These are phyloP conservation scores for Elgaria multicarinata DNA, from an alignment of 2,113 vertebrate genomes.

Conservation along the genomic window DNA sequence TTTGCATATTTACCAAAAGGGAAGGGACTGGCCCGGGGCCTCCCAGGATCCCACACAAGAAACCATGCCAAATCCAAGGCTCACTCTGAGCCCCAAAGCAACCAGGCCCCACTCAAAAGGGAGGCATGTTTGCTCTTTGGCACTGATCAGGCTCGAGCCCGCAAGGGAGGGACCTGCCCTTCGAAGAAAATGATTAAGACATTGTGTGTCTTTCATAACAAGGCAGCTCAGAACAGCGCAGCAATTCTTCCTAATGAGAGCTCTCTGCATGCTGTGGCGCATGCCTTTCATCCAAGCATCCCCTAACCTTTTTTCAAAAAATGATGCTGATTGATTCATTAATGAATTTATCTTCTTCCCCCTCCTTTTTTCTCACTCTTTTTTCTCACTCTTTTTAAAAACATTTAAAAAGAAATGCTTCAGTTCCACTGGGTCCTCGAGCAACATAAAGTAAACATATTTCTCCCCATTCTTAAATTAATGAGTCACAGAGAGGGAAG, in stretches of 20 bases:
- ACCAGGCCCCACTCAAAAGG: background rate
- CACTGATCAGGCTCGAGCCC: conserved; percentile 15
- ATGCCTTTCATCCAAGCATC: conserved; percentile 32
- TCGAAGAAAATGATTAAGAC: conserved; percentile 33
- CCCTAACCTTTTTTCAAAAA: conserved; percentile 4
- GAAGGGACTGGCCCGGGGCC: background rate
- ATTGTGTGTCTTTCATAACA: conserved; percentile 19
- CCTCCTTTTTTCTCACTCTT: no score
- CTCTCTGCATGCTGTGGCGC: conserved; percentile 1
- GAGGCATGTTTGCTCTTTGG: conserved; percentile 25
- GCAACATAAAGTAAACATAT: background rate
- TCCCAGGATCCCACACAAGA: background rate
- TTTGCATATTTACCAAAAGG: background rate
- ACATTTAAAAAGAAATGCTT: background rate
- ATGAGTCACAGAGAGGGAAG: background rate
- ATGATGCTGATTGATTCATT: conserved; percentile 8
- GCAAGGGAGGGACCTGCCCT: conserved; percentile 32
- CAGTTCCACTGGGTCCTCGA: background rate
- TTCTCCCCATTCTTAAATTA: background rate
- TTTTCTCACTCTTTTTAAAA: no score
- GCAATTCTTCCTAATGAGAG: conserved; percentile 8
- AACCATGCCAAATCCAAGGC: background rate
- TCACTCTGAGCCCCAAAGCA: conserved; percentile 8
- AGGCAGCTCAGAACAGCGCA: background rate
- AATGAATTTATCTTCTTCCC: background rate